Percentiles rank a stretch among this genome's conserved stretches.
These are phyloP conservation scores for Cryptus viduatorius DNA, from an alignment of 2,888 invertebrate species.

Conservation along the genomic window DNA sequence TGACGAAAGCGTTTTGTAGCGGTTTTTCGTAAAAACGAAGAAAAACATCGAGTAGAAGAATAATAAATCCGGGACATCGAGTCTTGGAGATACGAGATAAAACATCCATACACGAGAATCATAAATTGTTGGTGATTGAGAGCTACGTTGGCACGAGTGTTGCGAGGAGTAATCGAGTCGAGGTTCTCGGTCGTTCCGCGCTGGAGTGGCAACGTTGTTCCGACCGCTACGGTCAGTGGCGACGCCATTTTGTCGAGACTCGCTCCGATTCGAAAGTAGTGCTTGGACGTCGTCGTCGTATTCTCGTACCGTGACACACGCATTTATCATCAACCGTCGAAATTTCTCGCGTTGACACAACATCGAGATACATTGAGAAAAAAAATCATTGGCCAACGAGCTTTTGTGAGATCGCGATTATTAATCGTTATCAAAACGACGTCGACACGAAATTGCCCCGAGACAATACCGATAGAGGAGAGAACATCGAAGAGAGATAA, in stretches of 20 bases:
- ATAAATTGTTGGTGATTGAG: neutral
- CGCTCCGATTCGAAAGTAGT: slow-evolving; percentile 72
- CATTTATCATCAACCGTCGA: neutral
- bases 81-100: neutral
- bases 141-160: slow-evolving; percentile 4
- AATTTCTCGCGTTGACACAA: neutral
- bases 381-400: slow-evolving; percentile 2
- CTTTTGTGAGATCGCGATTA: neutral
- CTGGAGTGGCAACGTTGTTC: slow-evolving; percentile 77
- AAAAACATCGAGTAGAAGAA: no score
- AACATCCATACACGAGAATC: neutral
- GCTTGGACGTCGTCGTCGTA: slow-evolving; percentile 60
- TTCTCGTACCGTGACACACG: slow-evolving; percentile 62
- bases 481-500: neutral
- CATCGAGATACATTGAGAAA: slow-evolving; percentile 32
- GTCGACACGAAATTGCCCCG: slow-evolving; percentile 42
- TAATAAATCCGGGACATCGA: neutral
- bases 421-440: slow-evolving; percentile 20
- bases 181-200: slow-evolving; percentile 68
- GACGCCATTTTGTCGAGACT: slow-evolving; percentile 82
- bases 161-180: slow-evolving; percentile 44
- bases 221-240: slow-evolving; percentile 79
- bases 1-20: no score
- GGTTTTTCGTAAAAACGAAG: no score
- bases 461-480: neutral